phyloP scores from a whole-genome alignment of 1,140 invertebrate genomes.

The Trissolcus basalis region DNA sequence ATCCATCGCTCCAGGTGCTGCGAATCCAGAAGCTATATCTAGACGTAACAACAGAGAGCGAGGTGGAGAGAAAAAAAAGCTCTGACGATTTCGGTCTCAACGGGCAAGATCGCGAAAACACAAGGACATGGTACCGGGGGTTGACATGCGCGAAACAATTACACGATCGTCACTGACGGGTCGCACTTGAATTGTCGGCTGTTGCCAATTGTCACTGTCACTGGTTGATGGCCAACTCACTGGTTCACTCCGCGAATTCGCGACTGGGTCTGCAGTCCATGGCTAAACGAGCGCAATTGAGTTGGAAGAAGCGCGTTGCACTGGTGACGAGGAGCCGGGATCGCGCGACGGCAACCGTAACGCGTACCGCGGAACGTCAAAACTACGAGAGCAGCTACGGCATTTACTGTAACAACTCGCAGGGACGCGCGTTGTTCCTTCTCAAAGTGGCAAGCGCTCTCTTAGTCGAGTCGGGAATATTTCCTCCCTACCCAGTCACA shows the following conservation, averaged over 20 bases:
- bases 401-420: conserved; percentile 67
- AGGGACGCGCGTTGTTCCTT: conserved; percentile 76
- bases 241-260: conserved; percentile 57
- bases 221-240: conserved; percentile 34
- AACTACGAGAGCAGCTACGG: conserved; percentile 65
- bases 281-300: conserved; percentile 22
- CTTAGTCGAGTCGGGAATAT: conserved; percentile 76
- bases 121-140: conserved; percentile 1
- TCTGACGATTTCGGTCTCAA: too few species aligned
- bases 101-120: background rate
- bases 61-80: too few species aligned
- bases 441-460: conserved; percentile 78
- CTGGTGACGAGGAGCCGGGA: conserved; percentile 17
- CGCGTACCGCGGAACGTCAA: conserved; percentile 30
- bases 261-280: conserved; percentile 60
- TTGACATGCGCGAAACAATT: conserved; percentile 13
- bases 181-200: conserved; percentile 4
- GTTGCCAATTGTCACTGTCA: conserved; percentile 56
- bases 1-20: conserved; percentile 77
- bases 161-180: conserved; percentile 26
- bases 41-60: too few species aligned
- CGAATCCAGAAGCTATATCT: conserved; percentile 1
- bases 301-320: conserved; percentile 9
- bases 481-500: conserved; percentile 79
- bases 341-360: conserved; percentile 21